Conservation (phyloP, 2,797 vertebrate genomes). For the Chrysocyon brachyurus region DNA sequence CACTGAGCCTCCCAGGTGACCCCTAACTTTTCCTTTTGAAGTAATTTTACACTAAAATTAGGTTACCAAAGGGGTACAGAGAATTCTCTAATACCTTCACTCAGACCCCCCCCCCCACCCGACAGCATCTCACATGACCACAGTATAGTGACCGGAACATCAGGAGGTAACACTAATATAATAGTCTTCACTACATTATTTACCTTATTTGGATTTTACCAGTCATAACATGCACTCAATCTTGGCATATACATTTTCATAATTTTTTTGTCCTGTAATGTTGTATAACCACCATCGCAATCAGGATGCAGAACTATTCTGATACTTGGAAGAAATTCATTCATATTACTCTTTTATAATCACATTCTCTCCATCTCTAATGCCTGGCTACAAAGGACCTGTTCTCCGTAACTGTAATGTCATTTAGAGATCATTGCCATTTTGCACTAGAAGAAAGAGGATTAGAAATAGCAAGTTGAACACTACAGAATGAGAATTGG, state of each 20-base stretch:
- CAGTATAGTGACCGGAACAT: background rate
- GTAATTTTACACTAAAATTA: background rate
- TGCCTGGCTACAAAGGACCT: background rate
- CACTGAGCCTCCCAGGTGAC: too few species aligned
- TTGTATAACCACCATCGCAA: background rate
- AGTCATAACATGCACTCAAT: background rate
- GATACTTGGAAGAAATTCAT: background rate
- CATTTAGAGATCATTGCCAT: background rate
- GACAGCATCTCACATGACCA: background rate
- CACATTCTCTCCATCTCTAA: background rate
- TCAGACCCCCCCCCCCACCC: accelerated
- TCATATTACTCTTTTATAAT: background rate
- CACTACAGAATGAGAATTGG: background rate
- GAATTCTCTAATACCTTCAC: background rate
- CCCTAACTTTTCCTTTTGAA: background rate
- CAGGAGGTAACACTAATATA: background rate
- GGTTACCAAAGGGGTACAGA: background rate
- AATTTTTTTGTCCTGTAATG: background rate
- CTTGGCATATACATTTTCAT: background rate
- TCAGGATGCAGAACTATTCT: background rate
- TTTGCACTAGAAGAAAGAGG: background rate
- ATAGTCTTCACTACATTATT: background rate
- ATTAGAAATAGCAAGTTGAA: background rate
- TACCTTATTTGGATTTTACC: background rate
- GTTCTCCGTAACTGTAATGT: background rate